Evolutionary conservation across 2,113 vertebrate species (phyloP).

Genomic region (Microtus pennsylvanicus): DNA sequence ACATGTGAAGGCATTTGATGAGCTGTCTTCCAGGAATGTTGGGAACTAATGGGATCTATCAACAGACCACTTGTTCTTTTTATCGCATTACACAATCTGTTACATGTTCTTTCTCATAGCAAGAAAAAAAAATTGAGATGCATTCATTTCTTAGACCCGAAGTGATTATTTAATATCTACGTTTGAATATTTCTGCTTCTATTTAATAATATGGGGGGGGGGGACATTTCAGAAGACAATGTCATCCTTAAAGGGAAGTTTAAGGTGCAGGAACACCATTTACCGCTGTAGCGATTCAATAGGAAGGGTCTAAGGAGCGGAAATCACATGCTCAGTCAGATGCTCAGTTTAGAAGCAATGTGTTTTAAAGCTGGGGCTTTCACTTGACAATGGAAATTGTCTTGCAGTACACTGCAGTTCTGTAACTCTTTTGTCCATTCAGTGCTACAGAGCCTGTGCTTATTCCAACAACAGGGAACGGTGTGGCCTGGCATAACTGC

Average conservation of each 20-base stretch:
- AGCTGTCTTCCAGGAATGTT: constrained; percentile 71
- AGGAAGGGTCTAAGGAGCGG: background rate
- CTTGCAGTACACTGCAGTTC: background rate
- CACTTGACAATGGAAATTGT: background rate
- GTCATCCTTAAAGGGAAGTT: constrained; percentile 56
- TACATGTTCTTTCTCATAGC: constrained; percentile 77
- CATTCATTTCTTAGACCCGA: constrained; percentile 74
- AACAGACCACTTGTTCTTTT: constrained; percentile 42
- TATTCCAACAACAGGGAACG: background rate
- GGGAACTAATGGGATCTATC: constrained; percentile 78
- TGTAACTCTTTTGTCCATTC: background rate
- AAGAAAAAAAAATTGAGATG: constrained; percentile 68
- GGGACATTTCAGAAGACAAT: constrained; percentile 61
- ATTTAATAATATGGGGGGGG: background rate
- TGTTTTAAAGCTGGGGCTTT: constrained; percentile 58
- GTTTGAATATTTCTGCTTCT: constrained; percentile 63
- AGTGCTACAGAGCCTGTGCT: constrained; percentile 40
- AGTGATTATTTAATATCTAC: constrained; percentile 68
- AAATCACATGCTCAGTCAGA: constrained; percentile 13
- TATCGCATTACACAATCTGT: constrained; percentile 80
- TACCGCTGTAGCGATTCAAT: background rate
- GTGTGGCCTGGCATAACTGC: background rate
- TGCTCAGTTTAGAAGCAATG: constrained; percentile 44
- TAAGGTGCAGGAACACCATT: background rate
- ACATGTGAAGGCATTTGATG: constrained; percentile 74